Evolutionary conservation across 1,140 invertebrate genomes (phyloP), one percentile per base, ranked within the genome.

Genomic region (Meloidogyne floridensis): DNA sequence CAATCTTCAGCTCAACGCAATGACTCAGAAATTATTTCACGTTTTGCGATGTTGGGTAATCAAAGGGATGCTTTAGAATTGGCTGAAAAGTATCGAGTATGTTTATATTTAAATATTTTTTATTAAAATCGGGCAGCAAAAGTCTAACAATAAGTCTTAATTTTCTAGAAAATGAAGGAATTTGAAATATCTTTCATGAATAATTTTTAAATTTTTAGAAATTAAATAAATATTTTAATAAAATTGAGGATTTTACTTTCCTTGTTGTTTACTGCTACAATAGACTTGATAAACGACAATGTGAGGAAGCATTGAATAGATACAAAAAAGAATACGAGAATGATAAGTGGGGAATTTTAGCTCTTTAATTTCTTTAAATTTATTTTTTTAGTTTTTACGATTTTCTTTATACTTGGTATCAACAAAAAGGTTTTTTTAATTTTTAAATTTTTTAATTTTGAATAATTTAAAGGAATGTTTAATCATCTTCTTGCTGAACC

Each of bases 341-440:
- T 20, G 75, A 84, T 32, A 72, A 65, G 77, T 79, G 32, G 1
- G 32, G 32, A 32, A 1, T 32, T 32, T n/a, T 13, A 18, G 3
- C 1, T 18, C 0, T n/a, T 47, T 75, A 2, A 15, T 2, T 53
- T 77, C 2, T 32, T 59, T 15, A 20, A 42, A n/a, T 42, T 20
- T 65, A 15, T 4, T 7, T 18, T n/a, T 51, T 32, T 6, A 79
- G 77, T n/a, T 84, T 84, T 18, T 80, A 84, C 13, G 15, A 75
- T n/a, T 69, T 70, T 72, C 84, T 84, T 56, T 84, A 85, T 75
- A 71, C 77, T 0, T 84, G 83, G 72, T 84, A 84, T 43, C 76
- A 75, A 3, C 47, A 82, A 70, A 84, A 83, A 18, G 72, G 82
- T 85, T 6, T 18, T 42, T 77, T 9, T 20, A 65, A 75, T 51